Percentiles rank a stretch among this genome's conserved stretches.
These are phyloP conservation scores for Atta cephalotes DNA, from an alignment of 1,140 invertebrate species.

Conservation along the genomic window DNA sequence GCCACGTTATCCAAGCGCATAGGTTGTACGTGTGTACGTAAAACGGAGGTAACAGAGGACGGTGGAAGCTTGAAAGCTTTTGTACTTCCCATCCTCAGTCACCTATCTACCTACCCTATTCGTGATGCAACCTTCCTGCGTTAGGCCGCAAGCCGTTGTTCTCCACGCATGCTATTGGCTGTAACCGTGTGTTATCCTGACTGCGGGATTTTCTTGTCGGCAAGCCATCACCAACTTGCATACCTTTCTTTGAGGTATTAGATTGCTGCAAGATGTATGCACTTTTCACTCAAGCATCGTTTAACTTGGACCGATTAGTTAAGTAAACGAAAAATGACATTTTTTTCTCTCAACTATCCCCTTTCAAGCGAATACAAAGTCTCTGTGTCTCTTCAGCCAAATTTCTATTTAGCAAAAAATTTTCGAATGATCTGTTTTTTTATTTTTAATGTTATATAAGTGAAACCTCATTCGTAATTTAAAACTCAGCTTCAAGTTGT, in stretches of 20 bases:
- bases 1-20: neutral
- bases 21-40: conserved; percentile 25
- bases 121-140: conserved; percentile 1
- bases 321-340: neutral
- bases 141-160: conserved; percentile 46
- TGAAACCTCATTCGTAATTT: neutral
- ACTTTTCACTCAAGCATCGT: neutral
- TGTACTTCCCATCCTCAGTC: conserved; percentile 66
- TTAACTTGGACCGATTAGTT: conserved; percentile 14
- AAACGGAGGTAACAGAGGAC: conserved; percentile 25
- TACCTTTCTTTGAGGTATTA: conserved; percentile 45
- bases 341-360: neutral
- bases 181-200: conserved; percentile 60
- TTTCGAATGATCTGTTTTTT: neutral
- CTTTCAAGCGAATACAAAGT: neutral
- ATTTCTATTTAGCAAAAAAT: neutral
- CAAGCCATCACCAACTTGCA: conserved; percentile 42
- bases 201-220: conserved; percentile 70
- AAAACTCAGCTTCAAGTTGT: neutral
- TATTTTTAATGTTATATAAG: neutral
- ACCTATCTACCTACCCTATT: conserved; percentile 36
- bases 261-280: neutral
- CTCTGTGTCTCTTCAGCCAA: neutral
- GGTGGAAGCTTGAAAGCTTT: conserved; percentile 69
- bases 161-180: conserved; percentile 67